Evolutionary conservation across 2,888 invertebrate genomes (phyloP).

Genomic region (Ryuthela nishihirai): DNA sequence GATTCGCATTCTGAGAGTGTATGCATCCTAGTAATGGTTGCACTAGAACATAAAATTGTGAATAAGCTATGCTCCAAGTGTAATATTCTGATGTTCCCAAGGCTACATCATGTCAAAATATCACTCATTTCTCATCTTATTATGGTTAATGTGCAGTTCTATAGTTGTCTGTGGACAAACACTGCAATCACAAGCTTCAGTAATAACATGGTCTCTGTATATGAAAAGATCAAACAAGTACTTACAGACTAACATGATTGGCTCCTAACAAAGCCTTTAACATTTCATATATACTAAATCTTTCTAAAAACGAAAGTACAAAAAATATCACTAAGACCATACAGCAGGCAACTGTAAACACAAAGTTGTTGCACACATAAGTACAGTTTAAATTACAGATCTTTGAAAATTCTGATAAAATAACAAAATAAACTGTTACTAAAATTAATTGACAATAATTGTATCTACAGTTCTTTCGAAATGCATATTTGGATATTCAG

Average conservation of each 20-base stretch:
- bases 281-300: constrained; percentile 1
- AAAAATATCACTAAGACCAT: background rate
- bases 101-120: background rate
- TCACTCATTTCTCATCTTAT: background rate
- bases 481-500: background rate
- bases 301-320: background rate
- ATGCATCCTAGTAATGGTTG: constrained; percentile 1
- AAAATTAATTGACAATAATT: background rate
- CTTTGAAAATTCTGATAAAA: background rate
- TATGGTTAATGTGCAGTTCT: background rate
- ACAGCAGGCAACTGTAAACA: background rate
- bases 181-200: constrained; percentile 1
- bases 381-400: background rate
- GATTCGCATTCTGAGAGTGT: constrained; percentile 11
- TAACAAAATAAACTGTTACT: background rate
- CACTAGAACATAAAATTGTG: constrained; percentile 13
- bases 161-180: background rate
- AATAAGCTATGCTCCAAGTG: constrained; percentile 13
- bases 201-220: background rate
- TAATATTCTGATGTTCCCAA: constrained; percentile 3
- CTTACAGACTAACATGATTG: constrained; percentile 4
- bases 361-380: background rate
- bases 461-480: background rate
- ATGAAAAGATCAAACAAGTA: background rate
- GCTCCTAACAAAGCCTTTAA: constrained; percentile 4